Evolutionary conservation across 1,140 invertebrate species (phyloP).

Genomic region (Solenopsis invicta): DNA sequence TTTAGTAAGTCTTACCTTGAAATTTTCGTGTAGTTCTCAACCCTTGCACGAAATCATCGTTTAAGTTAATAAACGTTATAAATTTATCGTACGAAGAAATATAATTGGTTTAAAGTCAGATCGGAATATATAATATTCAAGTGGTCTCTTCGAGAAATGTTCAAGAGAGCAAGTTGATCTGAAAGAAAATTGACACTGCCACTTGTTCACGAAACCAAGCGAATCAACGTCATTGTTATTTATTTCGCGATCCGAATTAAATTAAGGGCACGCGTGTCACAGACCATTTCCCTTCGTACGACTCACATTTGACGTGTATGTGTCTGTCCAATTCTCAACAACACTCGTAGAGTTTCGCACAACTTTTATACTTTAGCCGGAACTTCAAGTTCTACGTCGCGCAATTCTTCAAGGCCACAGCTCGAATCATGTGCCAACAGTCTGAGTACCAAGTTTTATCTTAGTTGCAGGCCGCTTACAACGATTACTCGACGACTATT

Average conservation of each 20-base stretch:
- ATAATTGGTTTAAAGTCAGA: conserved; percentile 24
- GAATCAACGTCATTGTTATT: conserved; percentile 11
- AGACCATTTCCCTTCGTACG: conserved; percentile 43
- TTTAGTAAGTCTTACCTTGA: background rate
- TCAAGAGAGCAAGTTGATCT: background rate
- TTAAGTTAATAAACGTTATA: background rate
- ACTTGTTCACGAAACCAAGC: conserved; percentile 4
- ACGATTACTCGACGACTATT: conserved; percentile 11
- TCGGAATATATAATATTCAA: background rate
- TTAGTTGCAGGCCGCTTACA: background rate
- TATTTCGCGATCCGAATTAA: conserved; percentile 15
- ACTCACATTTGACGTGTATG: conserved; percentile 27
- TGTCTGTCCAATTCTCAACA: background rate
- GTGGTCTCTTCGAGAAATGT: background rate
- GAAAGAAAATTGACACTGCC: background rate
- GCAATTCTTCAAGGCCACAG: conserved; percentile 65
- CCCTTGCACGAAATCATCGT: background rate
- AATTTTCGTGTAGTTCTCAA: conserved; percentile 27
- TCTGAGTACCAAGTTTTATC: conserved; percentile 15
- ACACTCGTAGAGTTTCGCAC: conserved; percentile 44
- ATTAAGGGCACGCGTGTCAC: conserved; percentile 31
- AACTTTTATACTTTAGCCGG: conserved; percentile 57
- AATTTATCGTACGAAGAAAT: background rate
- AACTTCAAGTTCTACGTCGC: conserved; percentile 53
- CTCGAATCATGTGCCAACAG: conserved; percentile 49